Base-by-base conservation (phyloP, 1,140 invertebrate genomes). In the Eurosta solidaginis region DNA sequence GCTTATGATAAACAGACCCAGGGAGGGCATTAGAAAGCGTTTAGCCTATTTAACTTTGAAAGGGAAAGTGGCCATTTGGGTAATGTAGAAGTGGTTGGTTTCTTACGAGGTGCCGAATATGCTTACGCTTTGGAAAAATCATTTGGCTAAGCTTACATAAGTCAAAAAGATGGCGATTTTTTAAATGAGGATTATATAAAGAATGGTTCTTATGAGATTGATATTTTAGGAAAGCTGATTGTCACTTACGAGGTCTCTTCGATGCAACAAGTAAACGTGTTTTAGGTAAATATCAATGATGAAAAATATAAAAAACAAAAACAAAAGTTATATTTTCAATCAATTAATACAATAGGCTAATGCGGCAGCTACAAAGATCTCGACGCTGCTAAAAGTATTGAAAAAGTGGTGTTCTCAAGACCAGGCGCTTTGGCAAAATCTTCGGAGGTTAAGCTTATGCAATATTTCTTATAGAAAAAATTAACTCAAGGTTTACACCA, bases 21-120 rank as follows among this genome's bases (percentile, higher is more conserved):
- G 88, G 76, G 89, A 92, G 81, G 95, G 95, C 74, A 86, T 95
- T 0, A 91, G 90, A 73, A 96, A 93, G 87, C 92, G 92, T 88
- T 88, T 96, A 29, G 92, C 92, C 1, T 95, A 91, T 82, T 93
- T 93, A 81, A 96, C 92, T 1, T 89, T 95, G 0, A 89, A 93
- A 75, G 91, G 94, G 86, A 87, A 92, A 87, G 88, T 94, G 17
- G 92, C 94, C 20, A 82, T 97, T 25, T 95, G 93, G 90, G 95
- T 83, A 92, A 97, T 87, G 92, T 92, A 0, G 87, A 91, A 81
- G 88, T 92, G 0, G 94, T 96, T 33, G 96, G 96, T 49, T 94
- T 94, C 80, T 84, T 97, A 14, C 89, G 95, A 77, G 89, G 95
- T 83, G 95, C 93, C 1, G 95, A 96, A 82, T 96, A 92, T 82